Base-by-base conservation (phyloP, 2,797 vertebrate species). In the Garrulus glandarius region DNA sequence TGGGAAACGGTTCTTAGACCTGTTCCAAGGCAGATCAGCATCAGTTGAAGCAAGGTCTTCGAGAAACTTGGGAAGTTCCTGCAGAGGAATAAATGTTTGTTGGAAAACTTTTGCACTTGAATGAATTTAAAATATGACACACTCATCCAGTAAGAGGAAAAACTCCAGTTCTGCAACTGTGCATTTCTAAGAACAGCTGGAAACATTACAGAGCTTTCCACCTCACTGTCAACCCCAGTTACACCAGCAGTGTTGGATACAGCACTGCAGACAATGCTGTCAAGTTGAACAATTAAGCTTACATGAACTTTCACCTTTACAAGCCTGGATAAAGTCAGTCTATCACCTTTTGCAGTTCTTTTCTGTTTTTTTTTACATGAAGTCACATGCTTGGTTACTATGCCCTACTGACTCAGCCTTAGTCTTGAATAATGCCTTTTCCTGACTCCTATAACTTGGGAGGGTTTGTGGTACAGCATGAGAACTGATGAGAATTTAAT, bases 21-120 rank as follows among this genome's bases (percentile, higher is more conserved):
- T 98, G 97, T 99, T 99, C 99, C 99, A 99, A 63, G 99, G 99
- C 56, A 99, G 98, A 96, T 99, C 99, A 29, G 99, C 99, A 30
- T 99, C 99, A 21, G 99, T 98, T 82, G 99, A 99, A 72, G 99
- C 99, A 95, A 99, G 98, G 96, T 99, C 99, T 88, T 99, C 99
- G 96, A 99, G 98, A 97, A 99, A 98, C 97, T 99, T 99, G 65
- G 99, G 99, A 72, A 99, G 98, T 90, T 99, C 99, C 99, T 99
- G 95, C 55, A 93, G 84, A 60, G 56, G n/a, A 95, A 96, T 49
- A 82, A 90, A 81, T 34, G 52, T 59, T 84, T 65, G 49, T 96
- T 85, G 39, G 49, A 70, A 94, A 91, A 80, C 11, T 34, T 94
- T 91, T 52, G 19, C 36, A 15, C 32, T 78, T 83, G 23, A 78